A percentile compares a stretch with the other conserved stretches of the same genome.
These are phyloP conservation scores for Heliangelus exortis DNA, from an alignment of 2,797 vertebrate genomes.

Conservation along the genomic window DNA sequence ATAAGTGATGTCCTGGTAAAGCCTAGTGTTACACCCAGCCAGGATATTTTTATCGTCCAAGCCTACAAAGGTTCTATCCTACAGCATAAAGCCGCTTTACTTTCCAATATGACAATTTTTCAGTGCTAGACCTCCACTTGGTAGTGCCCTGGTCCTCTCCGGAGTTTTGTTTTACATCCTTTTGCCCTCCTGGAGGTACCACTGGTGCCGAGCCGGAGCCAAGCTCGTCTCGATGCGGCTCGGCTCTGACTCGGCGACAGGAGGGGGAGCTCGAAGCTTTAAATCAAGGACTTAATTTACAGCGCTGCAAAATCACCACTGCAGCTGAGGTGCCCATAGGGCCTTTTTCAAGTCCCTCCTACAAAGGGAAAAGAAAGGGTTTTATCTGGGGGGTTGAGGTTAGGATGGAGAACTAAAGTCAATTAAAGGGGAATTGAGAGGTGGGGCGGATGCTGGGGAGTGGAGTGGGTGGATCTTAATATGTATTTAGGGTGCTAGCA, in stretches of 20 bases:
- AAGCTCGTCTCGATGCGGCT: background rate
- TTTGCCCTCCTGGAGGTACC: background rate
- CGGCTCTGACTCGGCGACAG: background rate
- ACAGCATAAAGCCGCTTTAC: slow-evolving; percentile 30
- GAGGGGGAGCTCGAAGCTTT: slow-evolving; percentile 65
- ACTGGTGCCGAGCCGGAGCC: background rate
- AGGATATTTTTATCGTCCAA: slow-evolving; percentile 55
- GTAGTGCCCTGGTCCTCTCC: background rate
- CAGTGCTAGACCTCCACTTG: background rate
- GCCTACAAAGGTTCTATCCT: background rate
- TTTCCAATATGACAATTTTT: background rate
- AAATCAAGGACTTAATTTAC: background rate
- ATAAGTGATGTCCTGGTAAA: slow-evolving; percentile 35
- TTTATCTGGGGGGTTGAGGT: background rate
- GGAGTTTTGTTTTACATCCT: background rate
- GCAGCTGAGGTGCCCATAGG: background rate
- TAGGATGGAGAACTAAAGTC: background rate
- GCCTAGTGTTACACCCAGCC: background rate
- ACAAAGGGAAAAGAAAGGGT: accelerated
- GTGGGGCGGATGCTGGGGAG: accelerated
- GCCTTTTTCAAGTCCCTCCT: background rate
- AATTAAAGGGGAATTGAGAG: background rate
- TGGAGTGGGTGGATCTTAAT: background rate
- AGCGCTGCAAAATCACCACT: background rate
- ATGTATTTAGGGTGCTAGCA: background rate